These are phyloP conservation scores for Bradysia coprophila DNA, from an alignment of 1,140 invertebrate genomes.

Conservation along the genomic window DNA sequence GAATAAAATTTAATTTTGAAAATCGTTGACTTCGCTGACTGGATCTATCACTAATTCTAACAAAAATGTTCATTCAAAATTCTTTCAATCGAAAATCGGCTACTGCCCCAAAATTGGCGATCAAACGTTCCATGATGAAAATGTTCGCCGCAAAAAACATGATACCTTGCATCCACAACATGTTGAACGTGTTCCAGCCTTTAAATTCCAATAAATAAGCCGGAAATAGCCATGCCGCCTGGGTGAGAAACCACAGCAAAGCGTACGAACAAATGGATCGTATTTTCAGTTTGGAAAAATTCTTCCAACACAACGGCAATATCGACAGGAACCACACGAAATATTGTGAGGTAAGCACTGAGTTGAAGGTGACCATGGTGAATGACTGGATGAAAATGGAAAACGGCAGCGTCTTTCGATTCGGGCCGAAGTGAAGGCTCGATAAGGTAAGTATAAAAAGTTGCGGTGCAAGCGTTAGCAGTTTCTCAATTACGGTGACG, in stretches of 20 bases:
- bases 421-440: slow-evolving; percentile 46
- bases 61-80: too few relatives aligned
- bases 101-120: slow-evolving; percentile 17
- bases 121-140: slow-evolving; percentile 45
- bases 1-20: too few relatives aligned
- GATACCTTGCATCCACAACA: slow-evolving; percentile 58
- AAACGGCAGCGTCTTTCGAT: slow-evolving; percentile 54
- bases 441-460: slow-evolving; percentile 47
- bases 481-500: slow-evolving; percentile 33
- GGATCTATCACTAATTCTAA: too few relatives aligned
- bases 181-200: slow-evolving; percentile 60
- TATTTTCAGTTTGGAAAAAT: slow-evolving; percentile 32
- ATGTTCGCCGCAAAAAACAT: slow-evolving; percentile 63
- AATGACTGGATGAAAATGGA: slow-evolving; percentile 71
- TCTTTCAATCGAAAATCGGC: neutral
- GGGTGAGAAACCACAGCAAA: slow-evolving; percentile 55
- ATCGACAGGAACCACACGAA: slow-evolving; percentile 92
- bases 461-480: slow-evolving; percentile 57
- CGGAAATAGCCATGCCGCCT: slow-evolving; percentile 72
- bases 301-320: slow-evolving; percentile 55
- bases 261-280: slow-evolving; percentile 26
- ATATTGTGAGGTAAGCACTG: slow-evolving; percentile 94
- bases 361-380: slow-evolving; percentile 85
- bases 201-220: slow-evolving; percentile 87
- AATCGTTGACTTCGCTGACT: too few relatives aligned